phyloP scores from a whole-genome alignment of 2,113 vertebrate genomes.

The Nymphicus hollandicus region DNA sequence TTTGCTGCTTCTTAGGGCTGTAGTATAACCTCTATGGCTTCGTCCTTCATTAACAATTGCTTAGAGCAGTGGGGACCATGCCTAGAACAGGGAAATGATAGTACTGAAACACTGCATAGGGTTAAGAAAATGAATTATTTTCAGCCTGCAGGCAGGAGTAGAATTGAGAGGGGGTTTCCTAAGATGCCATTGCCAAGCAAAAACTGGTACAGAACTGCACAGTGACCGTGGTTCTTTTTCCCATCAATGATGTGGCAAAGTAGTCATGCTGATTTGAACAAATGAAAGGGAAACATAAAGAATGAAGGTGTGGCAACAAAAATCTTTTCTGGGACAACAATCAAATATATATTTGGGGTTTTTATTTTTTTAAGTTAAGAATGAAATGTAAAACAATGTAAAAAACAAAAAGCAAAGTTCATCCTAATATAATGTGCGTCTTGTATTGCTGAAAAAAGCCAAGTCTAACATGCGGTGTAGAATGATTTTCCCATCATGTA shows the following conservation, averaged over 20 bases:
- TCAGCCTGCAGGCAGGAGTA: not conserved
- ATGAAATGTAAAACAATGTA: constrained; percentile 80
- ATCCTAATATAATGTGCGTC: constrained; percentile 77
- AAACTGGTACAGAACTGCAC: not conserved
- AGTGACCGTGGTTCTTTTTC: not conserved
- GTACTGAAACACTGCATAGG: not conserved
- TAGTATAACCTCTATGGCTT: not conserved
- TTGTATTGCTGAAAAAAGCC: constrained; percentile 74
- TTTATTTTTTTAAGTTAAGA: constrained; percentile 79
- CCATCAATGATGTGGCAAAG: not conserved
- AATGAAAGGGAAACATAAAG: constrained; percentile 10
- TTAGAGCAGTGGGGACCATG: not conserved
- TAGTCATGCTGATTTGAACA: constrained; percentile 5
- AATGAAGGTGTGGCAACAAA: constrained; percentile 22
- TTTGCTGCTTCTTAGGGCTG: not conserved
- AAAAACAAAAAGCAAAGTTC: constrained; percentile 65
- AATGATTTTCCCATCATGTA: constrained; percentile 74
- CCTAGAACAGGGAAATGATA: not conserved
- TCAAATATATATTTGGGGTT: constrained; percentile 69
- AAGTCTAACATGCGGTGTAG: constrained; percentile 71
- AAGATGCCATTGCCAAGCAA: not conserved
- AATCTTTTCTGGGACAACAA: constrained; percentile 81
- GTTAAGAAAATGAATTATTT: not conserved
- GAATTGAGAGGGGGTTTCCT: not conserved
- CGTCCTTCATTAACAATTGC: not conserved